A percentile compares a stretch with the other conserved stretches of the same genome.
These are phyloP conservation scores for Torymus auratus DNA, from an alignment of 2,888 invertebrate genomes.

Conservation along the genomic window DNA sequence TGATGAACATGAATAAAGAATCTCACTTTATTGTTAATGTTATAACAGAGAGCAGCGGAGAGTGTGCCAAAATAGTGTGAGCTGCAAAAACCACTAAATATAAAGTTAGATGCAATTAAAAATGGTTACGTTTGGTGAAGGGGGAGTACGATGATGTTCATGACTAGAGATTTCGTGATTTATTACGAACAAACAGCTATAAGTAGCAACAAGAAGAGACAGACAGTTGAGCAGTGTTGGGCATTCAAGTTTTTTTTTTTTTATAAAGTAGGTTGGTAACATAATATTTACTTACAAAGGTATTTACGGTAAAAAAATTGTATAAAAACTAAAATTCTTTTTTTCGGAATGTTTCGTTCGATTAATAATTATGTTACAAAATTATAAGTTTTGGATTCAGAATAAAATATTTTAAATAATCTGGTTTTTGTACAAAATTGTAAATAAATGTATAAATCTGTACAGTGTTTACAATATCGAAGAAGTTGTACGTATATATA, in stretches of 20 bases:
- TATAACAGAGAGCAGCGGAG: conserved; percentile 38
- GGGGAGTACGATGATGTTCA: conserved; percentile 25
- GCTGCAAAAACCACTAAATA: conserved; percentile 43
- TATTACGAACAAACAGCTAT: conserved; percentile 48
- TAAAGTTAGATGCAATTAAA: conserved; percentile 47
- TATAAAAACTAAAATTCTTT: too few species aligned
- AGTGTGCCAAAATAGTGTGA: conserved; percentile 45
- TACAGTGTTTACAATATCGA: too few species aligned
- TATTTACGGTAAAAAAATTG: too few species aligned
- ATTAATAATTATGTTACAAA: too few species aligned
- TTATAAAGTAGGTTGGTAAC: too few species aligned
- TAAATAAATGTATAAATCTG: too few species aligned
- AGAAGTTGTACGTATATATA: too few species aligned
- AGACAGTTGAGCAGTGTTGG: conserved; percentile 44
- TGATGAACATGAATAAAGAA: conserved; percentile 39
- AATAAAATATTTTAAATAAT: too few species aligned
- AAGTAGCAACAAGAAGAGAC: conserved; percentile 43
- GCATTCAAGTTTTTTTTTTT: conserved; percentile 23
- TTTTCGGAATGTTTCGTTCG: too few species aligned
- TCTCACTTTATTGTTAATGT: conserved; percentile 48
- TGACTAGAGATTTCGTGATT: conserved; percentile 41
- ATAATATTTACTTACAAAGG: too few species aligned
- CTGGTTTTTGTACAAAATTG: neutral
- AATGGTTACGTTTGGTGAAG: conserved; percentile 37
- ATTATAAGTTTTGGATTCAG: too few species aligned